These are phyloP conservation scores for Patella vulgata DNA, from an alignment of 1,140 invertebrate genomes.

Conservation along the genomic window DNA sequence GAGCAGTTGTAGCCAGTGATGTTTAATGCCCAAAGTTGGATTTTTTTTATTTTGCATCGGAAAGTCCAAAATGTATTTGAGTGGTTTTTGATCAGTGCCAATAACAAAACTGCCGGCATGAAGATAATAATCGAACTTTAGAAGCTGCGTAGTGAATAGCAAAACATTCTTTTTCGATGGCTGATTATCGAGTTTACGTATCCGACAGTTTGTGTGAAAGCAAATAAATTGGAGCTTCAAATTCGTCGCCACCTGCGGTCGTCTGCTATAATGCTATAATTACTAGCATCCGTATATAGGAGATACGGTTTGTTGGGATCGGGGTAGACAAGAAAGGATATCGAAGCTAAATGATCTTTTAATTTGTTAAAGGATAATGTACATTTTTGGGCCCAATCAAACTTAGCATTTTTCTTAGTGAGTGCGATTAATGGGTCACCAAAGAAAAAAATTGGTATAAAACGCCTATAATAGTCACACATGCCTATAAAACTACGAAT, in stretches of 20 bases:
- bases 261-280: not conserved
- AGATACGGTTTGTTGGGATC: not conserved
- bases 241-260: not conserved
- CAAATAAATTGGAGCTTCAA: constrained; percentile 4
- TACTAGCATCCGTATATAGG: constrained; percentile 10
- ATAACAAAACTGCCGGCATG: not conserved
- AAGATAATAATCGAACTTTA: constrained; percentile 11
- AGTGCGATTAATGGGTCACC: not conserved
- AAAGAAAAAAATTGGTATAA: constrained; percentile 1
- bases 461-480: not conserved
- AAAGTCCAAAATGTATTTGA: no score
- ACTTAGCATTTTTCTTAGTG: constrained; percentile 4
- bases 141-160: not conserved
- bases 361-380: constrained; percentile 1
- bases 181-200: not conserved
- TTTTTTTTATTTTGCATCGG: no score
- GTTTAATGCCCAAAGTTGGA: no score
- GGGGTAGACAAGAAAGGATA: not conserved
- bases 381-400: constrained; percentile 7
- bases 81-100: constrained; percentile 1
- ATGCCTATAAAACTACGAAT: not conserved
- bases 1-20: no score
- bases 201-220: not conserved
- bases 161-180: constrained; percentile 4
- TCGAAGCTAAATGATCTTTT: not conserved